Evolutionary conservation across 1,140 invertebrate species (phyloP), one percentile per base, ranked within the genome.

Genomic region (Zaprionus gabonicus): DNA sequence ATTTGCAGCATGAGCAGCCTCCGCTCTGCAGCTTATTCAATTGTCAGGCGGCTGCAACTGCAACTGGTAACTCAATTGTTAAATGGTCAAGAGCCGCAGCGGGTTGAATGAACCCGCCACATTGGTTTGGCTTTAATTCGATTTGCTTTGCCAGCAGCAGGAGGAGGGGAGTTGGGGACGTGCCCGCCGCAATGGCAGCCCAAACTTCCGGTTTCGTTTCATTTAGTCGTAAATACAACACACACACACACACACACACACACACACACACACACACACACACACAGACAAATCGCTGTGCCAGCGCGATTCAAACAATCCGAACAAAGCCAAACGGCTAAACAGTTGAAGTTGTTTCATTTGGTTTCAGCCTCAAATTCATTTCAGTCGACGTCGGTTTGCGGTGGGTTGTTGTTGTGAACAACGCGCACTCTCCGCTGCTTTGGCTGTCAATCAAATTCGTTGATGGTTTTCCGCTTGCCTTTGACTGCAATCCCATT

Each of bases 371-470:
- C 57, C 71, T 68, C 71, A 68, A 73, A 68, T 68, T 58, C 66
- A 75, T 57, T 75, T 64, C 67, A 51, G 66, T 58, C n/a, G 27
- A 3, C 9, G 27, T 23, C 3, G 23, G 60, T 20, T 20, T 31
- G 25, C 44, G n/a, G 23, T 46, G 23, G 53, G 36, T 28, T 28
- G 10, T 31, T 31, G 28, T 31, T 20, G 20, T 20, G 20, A 20
- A 20, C 7, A 31, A 31, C 38, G n/a, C 25, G 36, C 25, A 15
- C 31, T 44, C 53, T 60, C 38, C 56, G 69, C 74, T 72, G 69
- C 74, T 72, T 76, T 76, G 74, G 15, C 68, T 76, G 74, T 76
- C 74, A 76, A 76, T 76, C 74, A 76, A 76, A 76, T 76, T 72
- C 58, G 62, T 72, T 71, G 74, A 59, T 76, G 69, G 34, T 76